Evolutionary conservation across 1,140 invertebrate species (phyloP).

Genomic region (Trachelipus rathkii): DNA sequence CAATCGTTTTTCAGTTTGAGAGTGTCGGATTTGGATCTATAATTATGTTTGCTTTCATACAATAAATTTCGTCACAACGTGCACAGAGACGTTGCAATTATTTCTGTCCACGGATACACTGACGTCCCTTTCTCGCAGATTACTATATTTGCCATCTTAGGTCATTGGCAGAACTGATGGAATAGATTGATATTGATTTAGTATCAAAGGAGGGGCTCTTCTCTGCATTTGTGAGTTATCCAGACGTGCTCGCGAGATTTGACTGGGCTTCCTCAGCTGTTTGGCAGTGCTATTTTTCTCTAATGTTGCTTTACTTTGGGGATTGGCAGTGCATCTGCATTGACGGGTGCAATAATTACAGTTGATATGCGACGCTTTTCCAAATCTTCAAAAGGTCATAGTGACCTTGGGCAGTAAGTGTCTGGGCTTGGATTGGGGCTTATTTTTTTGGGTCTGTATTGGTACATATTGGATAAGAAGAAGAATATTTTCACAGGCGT

Average conservation of each 20-base stretch:
- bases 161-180: constrained; percentile 69
- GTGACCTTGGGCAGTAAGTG: constrained; percentile 61
- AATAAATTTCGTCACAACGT: constrained; percentile 56
- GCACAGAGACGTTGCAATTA: constrained; percentile 55
- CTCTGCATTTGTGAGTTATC: constrained; percentile 79
- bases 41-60: constrained; percentile 50
- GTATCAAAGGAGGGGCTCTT: constrained; percentile 56
- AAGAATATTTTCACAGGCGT: too few relatives aligned
- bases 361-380: constrained; percentile 55
- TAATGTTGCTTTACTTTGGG: constrained; percentile 54
- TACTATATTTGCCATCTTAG: constrained; percentile 80
- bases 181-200: constrained; percentile 67
- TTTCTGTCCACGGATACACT: constrained; percentile 55
- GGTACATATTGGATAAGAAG: constrained; percentile 73
- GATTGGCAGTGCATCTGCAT: constrained; percentile 58
- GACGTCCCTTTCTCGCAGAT: constrained; percentile 80
- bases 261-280: constrained; percentile 49
- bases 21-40: constrained; percentile 51
- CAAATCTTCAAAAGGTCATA: constrained; percentile 56
- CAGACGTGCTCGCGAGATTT: constrained; percentile 73
- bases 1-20: constrained; percentile 52
- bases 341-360: constrained; percentile 53
- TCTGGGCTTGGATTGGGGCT: too few relatives aligned
- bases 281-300: constrained; percentile 54
- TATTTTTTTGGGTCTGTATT: constrained; percentile 60